Evolutionary conservation across 2,113 vertebrate genomes (phyloP).

Genomic region (Scomber colias): DNA sequence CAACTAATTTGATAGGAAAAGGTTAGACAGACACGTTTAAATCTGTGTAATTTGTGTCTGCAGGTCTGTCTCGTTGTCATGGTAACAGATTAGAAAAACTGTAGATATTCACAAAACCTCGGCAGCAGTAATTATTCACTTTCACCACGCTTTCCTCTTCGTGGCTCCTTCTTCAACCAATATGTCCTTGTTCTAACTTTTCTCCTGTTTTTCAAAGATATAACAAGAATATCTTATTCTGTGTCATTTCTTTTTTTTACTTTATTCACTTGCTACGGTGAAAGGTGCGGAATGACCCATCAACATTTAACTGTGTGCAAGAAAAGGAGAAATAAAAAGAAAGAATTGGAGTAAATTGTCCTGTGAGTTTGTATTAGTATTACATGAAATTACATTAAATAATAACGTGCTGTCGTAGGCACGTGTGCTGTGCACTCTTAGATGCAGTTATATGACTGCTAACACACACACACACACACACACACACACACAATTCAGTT

Average conservation of each 20-base stretch:
- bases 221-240: conserved; percentile 1
- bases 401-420: conserved; percentile 37
- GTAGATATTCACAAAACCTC: conserved; percentile 2
- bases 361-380: conserved; percentile 3
- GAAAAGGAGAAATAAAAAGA: neutral
- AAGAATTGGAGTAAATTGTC: neutral
- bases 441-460: neutral
- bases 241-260: neutral
- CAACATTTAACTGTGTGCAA: neutral
- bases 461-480: neutral
- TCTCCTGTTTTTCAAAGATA: neutral
- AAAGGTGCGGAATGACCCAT: neutral
- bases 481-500: conserved; percentile 9
- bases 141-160: neutral
- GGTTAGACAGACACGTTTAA: conserved; percentile 14
- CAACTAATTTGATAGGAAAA: conserved; percentile 31
- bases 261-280: neutral
- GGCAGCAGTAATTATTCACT: conserved; percentile 16
- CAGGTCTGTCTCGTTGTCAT: neutral
- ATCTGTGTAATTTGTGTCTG: conserved; percentile 16
- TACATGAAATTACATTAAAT: conserved; percentile 9
- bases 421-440: conserved; percentile 19
- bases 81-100: conserved; percentile 22
- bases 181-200: neutral
- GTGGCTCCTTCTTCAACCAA: neutral